Base-by-base conservation (phyloP, 2,888 invertebrate species). In the Axea sp. region DNA sequence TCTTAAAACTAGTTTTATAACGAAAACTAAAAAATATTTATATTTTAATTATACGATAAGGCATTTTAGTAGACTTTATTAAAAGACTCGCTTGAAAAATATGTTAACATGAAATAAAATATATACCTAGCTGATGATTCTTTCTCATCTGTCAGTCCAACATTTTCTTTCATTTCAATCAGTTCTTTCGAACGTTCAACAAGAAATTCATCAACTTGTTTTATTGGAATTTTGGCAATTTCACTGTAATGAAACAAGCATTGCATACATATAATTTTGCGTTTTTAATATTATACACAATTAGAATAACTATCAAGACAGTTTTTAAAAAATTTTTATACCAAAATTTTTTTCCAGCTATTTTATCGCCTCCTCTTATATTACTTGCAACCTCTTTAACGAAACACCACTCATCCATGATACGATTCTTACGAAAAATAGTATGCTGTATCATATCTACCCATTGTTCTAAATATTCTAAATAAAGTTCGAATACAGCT, bases 351-450 rank as follows among this genome's bases (percentile, higher is more conserved):
- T 91, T 90, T 0, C 94, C 94, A 35, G 95, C 94, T 51, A 93
- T 89, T 14, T 91, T 90, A 77, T 93, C 92, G 77, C 95, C 96
- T 55, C 93, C 92, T 5, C 91, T 90, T 77, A 95, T 93, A 87
- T 94, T 91, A n/a, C 92, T 91, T 76, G 94, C 93, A 51, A 95
- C 92, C 0, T 92, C 89, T 81, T 93, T 93, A 0, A 94, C 93
- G 88, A 97, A 97, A 76, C 91, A 90, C 96, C 96, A 97, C 87
- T 97, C 97, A 67, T 94, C 93, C 85, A 96, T 95, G 69, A 97
- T 90, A 11, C 93, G 90, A 79, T 93, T 92, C 84, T 96, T 95
- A 72, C 93, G 91, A 82, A 93, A 89, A 73, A 88, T 89, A 55
- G 90, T 89, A 67, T 91, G 90, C 83, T 92, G 91, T 6, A 88